A percentile compares a stretch with the other conserved stretches of the same genome.
Evolutionary conservation across 2,113 vertebrate species (phyloP).

Genomic region (Ardeotis arabs): DNA sequence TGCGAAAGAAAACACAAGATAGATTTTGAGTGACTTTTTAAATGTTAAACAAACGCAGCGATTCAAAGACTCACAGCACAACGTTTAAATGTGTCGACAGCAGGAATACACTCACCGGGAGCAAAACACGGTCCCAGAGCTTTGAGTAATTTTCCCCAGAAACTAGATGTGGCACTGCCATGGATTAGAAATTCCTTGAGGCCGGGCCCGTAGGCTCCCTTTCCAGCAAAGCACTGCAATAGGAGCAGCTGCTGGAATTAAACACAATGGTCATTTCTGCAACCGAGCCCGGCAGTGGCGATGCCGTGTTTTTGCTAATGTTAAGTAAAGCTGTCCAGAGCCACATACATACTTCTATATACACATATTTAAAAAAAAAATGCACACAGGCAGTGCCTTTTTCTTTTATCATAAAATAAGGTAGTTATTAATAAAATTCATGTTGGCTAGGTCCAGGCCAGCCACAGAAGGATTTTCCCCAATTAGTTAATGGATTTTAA

Average conservation of each 20-base stretch:
- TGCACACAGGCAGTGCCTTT: background rate
- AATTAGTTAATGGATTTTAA: background rate
- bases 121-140: background rate
- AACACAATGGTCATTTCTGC: background rate
- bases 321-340: background rate
- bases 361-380: background rate
- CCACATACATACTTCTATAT: no score
- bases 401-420: background rate
- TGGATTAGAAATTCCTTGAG: background rate
- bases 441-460: fast-evolving
- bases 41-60: fast-evolving
- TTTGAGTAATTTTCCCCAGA: background rate
- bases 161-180: background rate
- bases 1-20: background rate
- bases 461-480: background rate
- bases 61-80: background rate
- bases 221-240: fast-evolving
- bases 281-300: background rate
- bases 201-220: background rate
- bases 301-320: background rate
- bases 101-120: background rate
- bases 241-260: background rate
- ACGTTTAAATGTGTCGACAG: background rate
- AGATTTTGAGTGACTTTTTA: background rate
- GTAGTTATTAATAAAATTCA: background rate